phyloP scores from a whole-genome alignment of 2,888 invertebrate species.

The Steromphala cineraria region DNA sequence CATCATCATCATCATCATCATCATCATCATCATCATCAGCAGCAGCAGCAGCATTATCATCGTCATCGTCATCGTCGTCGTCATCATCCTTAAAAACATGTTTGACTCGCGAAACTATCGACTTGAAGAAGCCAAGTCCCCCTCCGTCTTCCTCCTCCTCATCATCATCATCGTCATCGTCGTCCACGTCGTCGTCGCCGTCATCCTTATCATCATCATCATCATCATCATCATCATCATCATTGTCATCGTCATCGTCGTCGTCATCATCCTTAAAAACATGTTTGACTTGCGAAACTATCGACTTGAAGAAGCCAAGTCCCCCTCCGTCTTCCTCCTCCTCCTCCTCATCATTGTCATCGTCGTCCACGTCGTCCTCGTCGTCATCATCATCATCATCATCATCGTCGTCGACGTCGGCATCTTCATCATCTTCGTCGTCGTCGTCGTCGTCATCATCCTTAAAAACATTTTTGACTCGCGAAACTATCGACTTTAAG shows the following conservation, averaged over 20 bases:
- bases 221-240: not conserved
- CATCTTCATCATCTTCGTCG: slow-evolving; percentile 5
- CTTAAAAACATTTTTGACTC: not conserved
- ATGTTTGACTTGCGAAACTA: no score
- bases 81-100: not conserved
- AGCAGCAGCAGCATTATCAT: no score
- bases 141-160: no score
- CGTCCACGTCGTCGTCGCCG: slow-evolving; percentile 17
- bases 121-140: no score
- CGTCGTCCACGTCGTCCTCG: slow-evolving; percentile 16
- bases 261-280: not conserved
- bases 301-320: no score
- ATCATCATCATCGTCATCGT: slow-evolving; percentile 15
- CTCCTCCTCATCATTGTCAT: slow-evolving; percentile 20
- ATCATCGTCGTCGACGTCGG: slow-evolving; percentile 21
- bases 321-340: no score
- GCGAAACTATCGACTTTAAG: no score
- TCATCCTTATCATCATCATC: not conserved
- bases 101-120: not conserved
- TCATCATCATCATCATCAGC: slow-evolving; percentile 1
- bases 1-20: slow-evolving; percentile 10
- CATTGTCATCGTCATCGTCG: not conserved
- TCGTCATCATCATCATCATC: slow-evolving; percentile 18
- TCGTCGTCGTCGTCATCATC: not conserved
- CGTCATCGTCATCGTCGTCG: not conserved